Conservation (phyloP, 1,140 invertebrate species). For the Magallana ariakensis region DNA sequence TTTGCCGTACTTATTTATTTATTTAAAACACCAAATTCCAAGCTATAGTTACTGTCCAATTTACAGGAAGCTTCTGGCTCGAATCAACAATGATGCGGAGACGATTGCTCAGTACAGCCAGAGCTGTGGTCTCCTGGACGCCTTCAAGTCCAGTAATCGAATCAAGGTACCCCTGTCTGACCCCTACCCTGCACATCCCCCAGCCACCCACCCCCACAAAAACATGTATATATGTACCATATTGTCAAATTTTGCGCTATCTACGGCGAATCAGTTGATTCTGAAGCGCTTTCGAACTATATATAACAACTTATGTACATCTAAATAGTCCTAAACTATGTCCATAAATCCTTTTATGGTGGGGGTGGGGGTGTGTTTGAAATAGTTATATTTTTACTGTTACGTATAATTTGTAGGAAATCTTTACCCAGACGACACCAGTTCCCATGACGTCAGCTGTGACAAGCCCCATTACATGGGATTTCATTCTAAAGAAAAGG, state of each 20-base stretch:
- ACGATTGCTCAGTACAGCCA: constrained; percentile 3
- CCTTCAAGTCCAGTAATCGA: background rate
- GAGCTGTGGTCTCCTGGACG: background rate
- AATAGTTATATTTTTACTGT: no score
- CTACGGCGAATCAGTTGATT: no score
- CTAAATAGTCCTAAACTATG: no score
- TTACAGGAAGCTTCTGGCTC: background rate
- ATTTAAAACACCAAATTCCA: background rate
- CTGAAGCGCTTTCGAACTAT: no score
- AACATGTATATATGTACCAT: no score
- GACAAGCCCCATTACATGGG: constrained; percentile 5
- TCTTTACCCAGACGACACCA: constrained; percentile 19
- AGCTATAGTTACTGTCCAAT: background rate
- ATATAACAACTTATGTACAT: no score
- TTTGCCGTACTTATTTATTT: no score
- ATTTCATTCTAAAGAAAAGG: background rate
- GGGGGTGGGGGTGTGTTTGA: no score
- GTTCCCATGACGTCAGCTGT: constrained; percentile 3
- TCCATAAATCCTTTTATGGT: no score
- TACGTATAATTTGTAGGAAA: background rate
- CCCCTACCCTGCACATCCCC: no score
- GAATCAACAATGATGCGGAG: constrained; percentile 17
- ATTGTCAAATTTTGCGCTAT: no score
- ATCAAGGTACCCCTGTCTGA: background rate
- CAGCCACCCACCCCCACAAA: no score